These are phyloP conservation scores for Colossoma macropomum DNA, from an alignment of 2,113 vertebrate genomes.

Conservation along the genomic window DNA sequence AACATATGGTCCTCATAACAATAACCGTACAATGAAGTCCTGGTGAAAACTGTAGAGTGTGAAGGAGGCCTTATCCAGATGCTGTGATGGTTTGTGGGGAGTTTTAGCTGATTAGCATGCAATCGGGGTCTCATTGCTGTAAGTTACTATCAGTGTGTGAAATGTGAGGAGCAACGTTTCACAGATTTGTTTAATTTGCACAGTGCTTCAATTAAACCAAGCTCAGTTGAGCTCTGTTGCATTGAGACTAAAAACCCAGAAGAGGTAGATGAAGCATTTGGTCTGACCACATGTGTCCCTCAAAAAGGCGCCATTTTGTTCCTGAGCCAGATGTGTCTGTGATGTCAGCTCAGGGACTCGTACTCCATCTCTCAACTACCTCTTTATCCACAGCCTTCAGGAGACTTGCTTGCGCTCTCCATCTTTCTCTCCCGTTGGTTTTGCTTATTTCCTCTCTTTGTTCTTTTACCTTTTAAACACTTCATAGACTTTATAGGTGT, in stretches of 20 bases:
- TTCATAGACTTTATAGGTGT: neutral
- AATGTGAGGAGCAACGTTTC: slow-evolving; percentile 12
- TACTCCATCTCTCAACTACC: slow-evolving; percentile 54
- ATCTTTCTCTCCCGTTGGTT: neutral
- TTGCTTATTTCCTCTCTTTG: neutral
- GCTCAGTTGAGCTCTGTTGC: slow-evolving; percentile 16
- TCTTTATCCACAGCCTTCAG: slow-evolving; percentile 42
- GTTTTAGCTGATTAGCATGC: slow-evolving; percentile 26
- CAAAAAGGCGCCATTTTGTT: slow-evolving; percentile 61
- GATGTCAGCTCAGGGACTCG: slow-evolving; percentile 68
- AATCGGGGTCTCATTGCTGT: slow-evolving; percentile 16
- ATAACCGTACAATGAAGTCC: neutral
- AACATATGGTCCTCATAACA: slow-evolving; percentile 18
- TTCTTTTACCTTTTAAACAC: neutral
- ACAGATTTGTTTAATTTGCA: slow-evolving; percentile 26
- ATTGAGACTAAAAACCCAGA: slow-evolving; percentile 43
- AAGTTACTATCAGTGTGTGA: slow-evolving; percentile 22
- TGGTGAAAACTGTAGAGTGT: neutral
- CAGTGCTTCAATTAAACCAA: slow-evolving; percentile 35
- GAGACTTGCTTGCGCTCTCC: slow-evolving; percentile 10
- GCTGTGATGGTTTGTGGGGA: neutral
- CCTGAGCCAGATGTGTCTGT: slow-evolving; percentile 72
- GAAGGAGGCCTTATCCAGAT: slow-evolving; percentile 24
- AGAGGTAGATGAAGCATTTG: slow-evolving; percentile 46
- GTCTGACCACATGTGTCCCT: slow-evolving; percentile 52